A percentile compares a stretch with the other conserved stretches of the same genome.
phyloP scores from a whole-genome alignment of 2,113 vertebrate genomes.

The Leucosticte australis region DNA sequence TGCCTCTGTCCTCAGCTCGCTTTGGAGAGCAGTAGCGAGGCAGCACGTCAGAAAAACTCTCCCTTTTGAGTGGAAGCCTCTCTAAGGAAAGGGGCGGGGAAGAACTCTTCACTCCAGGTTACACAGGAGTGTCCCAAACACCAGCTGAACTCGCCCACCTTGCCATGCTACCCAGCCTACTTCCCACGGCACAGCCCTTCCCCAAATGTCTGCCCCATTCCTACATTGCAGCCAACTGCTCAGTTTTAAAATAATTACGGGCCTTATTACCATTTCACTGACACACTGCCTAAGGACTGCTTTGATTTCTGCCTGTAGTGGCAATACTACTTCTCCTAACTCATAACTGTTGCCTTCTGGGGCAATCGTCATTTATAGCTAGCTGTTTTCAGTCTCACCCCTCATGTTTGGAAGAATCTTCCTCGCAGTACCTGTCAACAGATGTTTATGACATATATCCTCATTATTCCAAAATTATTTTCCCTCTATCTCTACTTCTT shows the following conservation, averaged over 20 bases:
- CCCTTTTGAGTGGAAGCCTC: too few species aligned
- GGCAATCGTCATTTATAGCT: not conserved
- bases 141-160: fast-evolving
- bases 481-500: not conserved
- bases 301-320: not conserved
- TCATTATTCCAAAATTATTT: not conserved
- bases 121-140: fast-evolving
- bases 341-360: not conserved
- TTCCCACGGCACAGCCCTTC: not conserved
- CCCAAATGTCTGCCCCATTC: not conserved
- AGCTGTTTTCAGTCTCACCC: not conserved
- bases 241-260: not conserved
- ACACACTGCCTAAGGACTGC: not conserved
- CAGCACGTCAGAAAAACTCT: not conserved
- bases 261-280: not conserved
- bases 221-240: too few species aligned
- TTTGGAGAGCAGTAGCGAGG: not conserved
- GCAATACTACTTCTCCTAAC: not conserved
- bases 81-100: not conserved
- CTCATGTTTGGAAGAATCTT: not conserved
- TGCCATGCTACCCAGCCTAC: fast-evolving
- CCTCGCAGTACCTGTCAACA: not conserved
- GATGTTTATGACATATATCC: not conserved
- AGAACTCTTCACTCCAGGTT: not conserved
- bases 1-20: not conserved